Percentiles rank a stretch among this genome's conserved stretches.
These are phyloP conservation scores for Mus pahari DNA, from an alignment of 2,113 vertebrate genomes.

Conservation along the genomic window DNA sequence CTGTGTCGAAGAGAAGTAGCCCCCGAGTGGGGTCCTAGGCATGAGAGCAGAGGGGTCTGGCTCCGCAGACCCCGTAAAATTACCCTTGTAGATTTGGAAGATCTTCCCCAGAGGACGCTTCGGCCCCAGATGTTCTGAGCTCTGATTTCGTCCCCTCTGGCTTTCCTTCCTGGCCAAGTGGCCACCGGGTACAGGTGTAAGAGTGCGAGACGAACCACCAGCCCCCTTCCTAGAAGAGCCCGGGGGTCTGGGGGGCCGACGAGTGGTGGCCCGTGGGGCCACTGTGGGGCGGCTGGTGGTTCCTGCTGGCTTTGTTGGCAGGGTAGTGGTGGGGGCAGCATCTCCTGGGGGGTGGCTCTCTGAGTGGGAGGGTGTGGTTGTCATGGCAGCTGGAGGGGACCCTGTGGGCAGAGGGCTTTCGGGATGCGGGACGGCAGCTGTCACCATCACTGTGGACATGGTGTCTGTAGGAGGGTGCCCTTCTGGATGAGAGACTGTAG, in stretches of 20 bases:
- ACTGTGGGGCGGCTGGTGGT: conserved; percentile 22
- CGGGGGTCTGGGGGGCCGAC: conserved; percentile 60
- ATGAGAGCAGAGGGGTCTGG: conserved; percentile 74
- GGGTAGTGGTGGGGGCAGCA: neutral
- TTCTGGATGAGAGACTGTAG: conserved; percentile 28
- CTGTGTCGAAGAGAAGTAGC: conserved; percentile 59
- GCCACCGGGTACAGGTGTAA: conserved; percentile 21
- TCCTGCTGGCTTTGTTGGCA: conserved; percentile 18
- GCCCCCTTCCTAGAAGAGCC: conserved; percentile 70
- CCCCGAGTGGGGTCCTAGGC: conserved; percentile 83
- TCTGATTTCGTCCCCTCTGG: conserved; percentile 82
- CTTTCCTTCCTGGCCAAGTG: conserved; percentile 80
- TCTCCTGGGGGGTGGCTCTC: neutral
- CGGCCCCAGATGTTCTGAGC: conserved; percentile 84
- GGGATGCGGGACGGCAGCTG: neutral
- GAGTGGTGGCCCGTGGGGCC: neutral
- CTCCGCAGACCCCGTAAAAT: conserved; percentile 84
- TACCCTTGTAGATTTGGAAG: conserved; percentile 86
- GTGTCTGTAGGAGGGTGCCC: conserved; percentile 54
- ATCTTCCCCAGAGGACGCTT: conserved; percentile 83
- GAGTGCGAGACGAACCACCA: conserved; percentile 22
- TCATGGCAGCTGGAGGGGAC: neutral
- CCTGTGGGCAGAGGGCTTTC: conserved; percentile 32
- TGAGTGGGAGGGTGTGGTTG: conserved; percentile 43
- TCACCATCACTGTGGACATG: conserved; percentile 45